Conservation (phyloP, 2,888 invertebrate species). For the Caenorhabditis sp. region DNA sequence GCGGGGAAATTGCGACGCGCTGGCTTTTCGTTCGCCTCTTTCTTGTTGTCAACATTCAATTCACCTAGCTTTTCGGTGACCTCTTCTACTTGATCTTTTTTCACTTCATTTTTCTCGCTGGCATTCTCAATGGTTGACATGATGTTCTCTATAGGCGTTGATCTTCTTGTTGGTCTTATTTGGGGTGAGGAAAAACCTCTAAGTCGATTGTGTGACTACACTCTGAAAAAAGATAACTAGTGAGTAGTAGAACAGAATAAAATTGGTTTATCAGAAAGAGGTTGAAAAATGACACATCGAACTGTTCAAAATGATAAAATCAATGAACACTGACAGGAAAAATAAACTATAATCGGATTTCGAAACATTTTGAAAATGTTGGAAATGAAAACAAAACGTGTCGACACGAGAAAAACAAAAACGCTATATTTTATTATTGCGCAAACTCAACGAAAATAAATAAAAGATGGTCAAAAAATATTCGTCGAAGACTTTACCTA, state of each 20-base stretch:
- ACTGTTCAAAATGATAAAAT: neutral
- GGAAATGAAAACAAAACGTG: neutral
- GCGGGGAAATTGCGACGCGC: constrained; percentile 9
- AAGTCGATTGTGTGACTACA: constrained; percentile 43
- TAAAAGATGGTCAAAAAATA: too few species aligned
- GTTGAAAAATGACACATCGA: neutral
- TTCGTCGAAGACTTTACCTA: too few species aligned
- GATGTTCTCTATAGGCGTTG: constrained; percentile 22
- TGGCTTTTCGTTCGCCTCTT: constrained; percentile 34
- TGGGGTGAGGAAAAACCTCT: constrained; percentile 47
- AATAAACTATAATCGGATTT: constrained; percentile 6
- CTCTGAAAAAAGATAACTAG: constrained; percentile 25
- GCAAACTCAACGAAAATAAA: too few species aligned
- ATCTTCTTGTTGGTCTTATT: constrained; percentile 33
- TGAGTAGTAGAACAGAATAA: neutral
- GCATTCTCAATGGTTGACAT: constrained; percentile 33
- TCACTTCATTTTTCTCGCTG: constrained; percentile 13
- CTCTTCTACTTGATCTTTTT: constrained; percentile 36
- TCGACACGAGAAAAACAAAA: neutral
- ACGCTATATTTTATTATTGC: too few species aligned
- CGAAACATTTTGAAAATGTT: constrained; percentile 1
- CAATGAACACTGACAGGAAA: constrained; percentile 4
- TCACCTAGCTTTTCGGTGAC: constrained; percentile 44
- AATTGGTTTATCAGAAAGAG: neutral
- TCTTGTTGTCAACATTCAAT: constrained; percentile 40